Evolutionary conservation across 2,888 invertebrate genomes (phyloP).

Genomic region (Graphium colonna): DNA sequence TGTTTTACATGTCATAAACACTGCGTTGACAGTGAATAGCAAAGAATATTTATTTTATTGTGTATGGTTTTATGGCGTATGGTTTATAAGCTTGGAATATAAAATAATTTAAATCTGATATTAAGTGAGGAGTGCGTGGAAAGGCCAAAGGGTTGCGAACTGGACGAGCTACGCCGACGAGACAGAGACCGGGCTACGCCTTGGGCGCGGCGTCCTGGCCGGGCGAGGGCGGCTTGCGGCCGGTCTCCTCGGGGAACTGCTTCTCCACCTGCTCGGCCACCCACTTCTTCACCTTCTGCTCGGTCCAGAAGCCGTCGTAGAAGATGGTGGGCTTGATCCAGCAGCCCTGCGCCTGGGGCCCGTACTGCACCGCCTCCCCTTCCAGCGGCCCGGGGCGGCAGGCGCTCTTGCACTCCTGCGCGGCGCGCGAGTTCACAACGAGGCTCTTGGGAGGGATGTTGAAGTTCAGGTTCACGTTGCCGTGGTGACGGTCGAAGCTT

Average conservation of each 20-base stretch:
- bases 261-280: constrained; percentile 75
- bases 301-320: constrained; percentile 77
- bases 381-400: constrained; percentile 39
- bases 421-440: constrained; percentile 55
- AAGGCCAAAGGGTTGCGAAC: no score
- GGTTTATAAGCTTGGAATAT: no score
- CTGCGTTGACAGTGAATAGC: no score
- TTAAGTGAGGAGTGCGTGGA: no score
- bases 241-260: constrained; percentile 61
- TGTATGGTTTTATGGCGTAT: no score
- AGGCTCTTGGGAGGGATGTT: constrained; percentile 67
- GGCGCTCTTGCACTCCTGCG: constrained; percentile 50
- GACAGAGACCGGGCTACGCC: no score
- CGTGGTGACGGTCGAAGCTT: constrained; percentile 52
- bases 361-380: constrained; percentile 48
- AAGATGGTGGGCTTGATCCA: constrained; percentile 77
- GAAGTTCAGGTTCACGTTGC: constrained; percentile 66
- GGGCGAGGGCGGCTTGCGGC: constrained; percentile 38
- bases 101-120: no score
- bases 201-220: constrained; percentile 33
- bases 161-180: no score
- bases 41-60: no score
- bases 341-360: constrained; percentile 53
- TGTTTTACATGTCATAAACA: no score
- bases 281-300: constrained; percentile 77